Conservation (phyloP, 1,140 invertebrate species). For the Rhopalosiphum maidis region DNA sequence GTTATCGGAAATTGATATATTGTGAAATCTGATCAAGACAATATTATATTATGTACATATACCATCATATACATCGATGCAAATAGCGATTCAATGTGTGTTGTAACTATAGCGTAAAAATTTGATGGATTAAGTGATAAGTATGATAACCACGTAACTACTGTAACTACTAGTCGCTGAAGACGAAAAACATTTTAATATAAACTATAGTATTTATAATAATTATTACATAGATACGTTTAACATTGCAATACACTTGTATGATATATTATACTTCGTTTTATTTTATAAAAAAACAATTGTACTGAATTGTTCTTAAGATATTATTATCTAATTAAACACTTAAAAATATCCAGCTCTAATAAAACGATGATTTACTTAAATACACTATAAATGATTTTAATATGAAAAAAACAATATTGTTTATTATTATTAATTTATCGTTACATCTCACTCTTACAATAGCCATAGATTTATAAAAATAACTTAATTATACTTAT, state of each 20-base stretch:
- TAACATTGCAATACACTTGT: too few relatives aligned
- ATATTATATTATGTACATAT: not conserved
- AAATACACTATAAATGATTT: not conserved
- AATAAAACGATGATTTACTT: not conserved
- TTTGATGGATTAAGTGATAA: not conserved
- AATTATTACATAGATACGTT: too few relatives aligned
- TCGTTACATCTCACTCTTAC: not conserved
- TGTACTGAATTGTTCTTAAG: not conserved
- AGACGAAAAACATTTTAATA: not conserved
- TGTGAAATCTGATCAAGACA: not conserved
- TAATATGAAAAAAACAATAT: not conserved
- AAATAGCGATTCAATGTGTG: not conserved
- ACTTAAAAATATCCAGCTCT: not conserved
- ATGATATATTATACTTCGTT: too few relatives aligned
- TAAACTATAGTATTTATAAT: too few relatives aligned
- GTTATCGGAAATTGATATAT: not conserved
- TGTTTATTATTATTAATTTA: not conserved
- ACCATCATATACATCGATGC: not conserved
- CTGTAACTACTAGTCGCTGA: too few relatives aligned
- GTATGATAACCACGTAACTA: not conserved
- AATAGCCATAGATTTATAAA: too few relatives aligned
- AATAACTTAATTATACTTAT: not conserved
- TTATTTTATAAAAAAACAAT: not conserved
- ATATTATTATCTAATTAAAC: constrained; percentile 1
- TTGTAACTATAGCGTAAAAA: not conserved